A percentile compares a stretch with the other conserved stretches of the same genome.
phyloP scores from a whole-genome alignment of 2,888 invertebrate genomes.

The Mesoligia furuncula region DNA sequence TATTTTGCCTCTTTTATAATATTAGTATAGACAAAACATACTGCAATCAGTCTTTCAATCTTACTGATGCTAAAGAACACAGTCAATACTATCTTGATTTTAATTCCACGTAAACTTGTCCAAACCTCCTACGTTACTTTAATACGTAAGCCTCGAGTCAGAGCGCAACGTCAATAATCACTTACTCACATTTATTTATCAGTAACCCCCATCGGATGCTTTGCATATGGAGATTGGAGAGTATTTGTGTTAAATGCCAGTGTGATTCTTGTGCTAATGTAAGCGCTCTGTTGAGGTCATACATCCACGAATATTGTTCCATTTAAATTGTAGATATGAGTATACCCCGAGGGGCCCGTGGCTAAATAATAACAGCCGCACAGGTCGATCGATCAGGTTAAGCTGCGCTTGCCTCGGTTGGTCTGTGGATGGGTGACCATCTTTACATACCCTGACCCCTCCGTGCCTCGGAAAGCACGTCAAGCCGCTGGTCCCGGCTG shows the following conservation, averaged over 20 bases:
- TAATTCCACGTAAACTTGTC: neutral
- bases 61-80: neutral
- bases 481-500: no score
- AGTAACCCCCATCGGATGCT: slow-evolving; percentile 73
- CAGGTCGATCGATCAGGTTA: no score
- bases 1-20: no score
- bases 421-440: no score
- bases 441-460: no score
- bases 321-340: slow-evolving; percentile 34
- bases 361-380: no score
- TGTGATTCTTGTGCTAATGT: slow-evolving; percentile 63
- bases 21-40: neutral
- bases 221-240: slow-evolving; percentile 73
- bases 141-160: slow-evolving; percentile 33
- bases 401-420: no score
- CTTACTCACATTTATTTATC: slow-evolving; percentile 77
- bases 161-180: slow-evolving; percentile 64
- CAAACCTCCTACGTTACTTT: neutral
- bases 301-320: slow-evolving; percentile 52
- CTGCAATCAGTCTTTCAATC: no score
- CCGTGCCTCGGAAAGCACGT: no score
- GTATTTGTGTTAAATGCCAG: slow-evolving; percentile 77
- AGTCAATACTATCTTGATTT: slow-evolving; percentile 5
- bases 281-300: slow-evolving; percentile 54
- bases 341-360: no score